Percentiles rank a stretch among this genome's conserved stretches.
These are phyloP conservation scores for Eudyptes chrysolophus DNA, from an alignment of 2,113 vertebrate species.

Conservation along the genomic window DNA sequence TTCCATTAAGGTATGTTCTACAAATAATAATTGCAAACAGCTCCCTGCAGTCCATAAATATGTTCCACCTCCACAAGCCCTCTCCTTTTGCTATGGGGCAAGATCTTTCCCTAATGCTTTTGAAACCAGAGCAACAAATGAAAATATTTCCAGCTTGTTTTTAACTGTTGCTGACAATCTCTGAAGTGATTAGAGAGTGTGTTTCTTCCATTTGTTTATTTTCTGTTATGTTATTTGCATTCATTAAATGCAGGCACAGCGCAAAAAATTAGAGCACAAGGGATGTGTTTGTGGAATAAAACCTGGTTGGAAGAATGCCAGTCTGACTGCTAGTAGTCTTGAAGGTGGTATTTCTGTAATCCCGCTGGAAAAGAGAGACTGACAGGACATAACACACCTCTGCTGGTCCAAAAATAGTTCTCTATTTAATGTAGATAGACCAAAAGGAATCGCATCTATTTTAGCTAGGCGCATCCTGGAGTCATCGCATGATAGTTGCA, in stretches of 20 bases:
- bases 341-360: background rate
- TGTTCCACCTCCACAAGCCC: background rate
- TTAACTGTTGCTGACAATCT: background rate
- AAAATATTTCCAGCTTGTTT: constrained; percentile 1
- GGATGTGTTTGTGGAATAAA: background rate
- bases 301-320: background rate
- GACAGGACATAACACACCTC: background rate
- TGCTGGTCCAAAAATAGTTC: background rate
- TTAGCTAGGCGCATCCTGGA: background rate
- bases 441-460: background rate
- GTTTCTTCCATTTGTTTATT: background rate
- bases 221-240: background rate
- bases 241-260: background rate
- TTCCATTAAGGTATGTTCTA: background rate
- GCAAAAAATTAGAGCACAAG: background rate
- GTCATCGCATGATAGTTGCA: background rate
- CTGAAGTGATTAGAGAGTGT: background rate
- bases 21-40: background rate
- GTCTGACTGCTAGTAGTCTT: background rate
- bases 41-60: background rate
- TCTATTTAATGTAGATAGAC: background rate
- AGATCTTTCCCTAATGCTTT: background rate
- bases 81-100: background rate
- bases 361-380: background rate
- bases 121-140: background rate